Evolutionary conservation across 2,888 invertebrate species (phyloP).

Genomic region (Sphinx pinastri): DNA sequence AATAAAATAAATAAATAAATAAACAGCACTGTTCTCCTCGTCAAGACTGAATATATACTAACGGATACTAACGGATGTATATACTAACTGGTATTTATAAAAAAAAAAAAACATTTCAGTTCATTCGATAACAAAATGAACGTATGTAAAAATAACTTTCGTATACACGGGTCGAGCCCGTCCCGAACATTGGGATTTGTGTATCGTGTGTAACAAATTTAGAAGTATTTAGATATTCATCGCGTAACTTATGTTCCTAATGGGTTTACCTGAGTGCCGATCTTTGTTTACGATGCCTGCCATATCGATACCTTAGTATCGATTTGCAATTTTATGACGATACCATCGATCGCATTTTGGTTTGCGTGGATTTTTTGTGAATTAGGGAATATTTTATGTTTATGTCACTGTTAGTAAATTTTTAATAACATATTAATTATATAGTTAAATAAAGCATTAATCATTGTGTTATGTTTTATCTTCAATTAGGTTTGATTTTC

Average conservation of each 20-base stretch:
- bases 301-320: constrained; percentile 5
- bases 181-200: background rate
- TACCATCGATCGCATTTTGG: background rate
- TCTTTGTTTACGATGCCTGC: constrained; percentile 26
- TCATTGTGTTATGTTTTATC: no score
- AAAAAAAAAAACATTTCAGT: background rate
- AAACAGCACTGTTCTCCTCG: no score
- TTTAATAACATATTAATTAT: no score
- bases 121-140: background rate
- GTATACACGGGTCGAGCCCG: background rate
- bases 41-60: no score
- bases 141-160: background rate
- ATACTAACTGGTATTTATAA: no score
- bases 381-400: no score
- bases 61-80: no score
- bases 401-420: no score
- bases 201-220: constrained; percentile 26
- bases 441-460: no score
- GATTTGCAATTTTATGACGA: constrained; percentile 2
- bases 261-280: constrained; percentile 28
- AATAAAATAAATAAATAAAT: no score
- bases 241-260: constrained; percentile 29
- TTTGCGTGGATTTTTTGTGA: background rate
- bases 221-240: constrained; percentile 35
- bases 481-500: no score